Evolutionary conservation across 2,888 invertebrate genomes (phyloP).

Genomic region (Cordilura impudica): DNA sequence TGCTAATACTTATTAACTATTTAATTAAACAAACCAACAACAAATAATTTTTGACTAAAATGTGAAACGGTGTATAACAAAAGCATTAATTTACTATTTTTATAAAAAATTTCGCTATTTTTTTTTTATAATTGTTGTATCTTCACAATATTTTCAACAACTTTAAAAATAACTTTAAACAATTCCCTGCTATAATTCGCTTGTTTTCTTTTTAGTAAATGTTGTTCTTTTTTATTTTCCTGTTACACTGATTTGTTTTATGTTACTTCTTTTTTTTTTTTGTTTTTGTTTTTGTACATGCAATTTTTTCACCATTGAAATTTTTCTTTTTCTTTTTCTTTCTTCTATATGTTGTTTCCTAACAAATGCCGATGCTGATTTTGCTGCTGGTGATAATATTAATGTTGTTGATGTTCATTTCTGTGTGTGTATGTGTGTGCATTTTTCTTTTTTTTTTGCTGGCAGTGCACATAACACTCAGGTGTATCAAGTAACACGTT

Average conservation of each 20-base stretch:
- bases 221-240: constrained; percentile 13
- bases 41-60: no score
- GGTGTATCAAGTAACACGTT: constrained; percentile 85
- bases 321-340: not conserved
- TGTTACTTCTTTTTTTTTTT: constrained; percentile 44
- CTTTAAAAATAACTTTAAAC: constrained; percentile 1
- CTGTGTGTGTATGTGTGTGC: not conserved
- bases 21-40: no score
- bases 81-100: no score
- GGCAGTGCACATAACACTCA: constrained; percentile 80
- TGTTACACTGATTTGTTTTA: constrained; percentile 48
- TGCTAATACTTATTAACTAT: no score
- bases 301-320: constrained; percentile 31
- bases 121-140: no score
- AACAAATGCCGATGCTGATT: constrained; percentile 11
- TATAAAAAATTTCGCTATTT: no score
- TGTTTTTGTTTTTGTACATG: constrained; percentile 19
- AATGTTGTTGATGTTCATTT: not conserved
- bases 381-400: not conserved
- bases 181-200: constrained; percentile 25
- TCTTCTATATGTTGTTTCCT: constrained; percentile 5
- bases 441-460: no score
- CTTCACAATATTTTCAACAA: not conserved
- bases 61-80: no score
- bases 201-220: constrained; percentile 29